Evolutionary conservation across 1,140 invertebrate genomes (phyloP).

Genomic region (Cydia strobilella): DNA sequence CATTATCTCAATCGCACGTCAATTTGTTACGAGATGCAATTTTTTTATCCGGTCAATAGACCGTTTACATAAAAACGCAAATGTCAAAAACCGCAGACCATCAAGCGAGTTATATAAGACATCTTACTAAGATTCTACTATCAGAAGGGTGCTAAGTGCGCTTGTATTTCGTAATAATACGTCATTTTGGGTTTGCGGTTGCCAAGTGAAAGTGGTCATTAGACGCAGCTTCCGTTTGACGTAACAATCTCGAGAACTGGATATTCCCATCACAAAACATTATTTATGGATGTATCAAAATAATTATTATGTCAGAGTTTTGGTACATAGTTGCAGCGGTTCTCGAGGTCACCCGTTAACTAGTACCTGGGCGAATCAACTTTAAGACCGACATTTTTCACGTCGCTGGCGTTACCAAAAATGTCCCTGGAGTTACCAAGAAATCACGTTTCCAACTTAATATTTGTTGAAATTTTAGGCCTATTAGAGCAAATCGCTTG

Average conservation of each 20-base stretch:
- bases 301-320: too few species aligned
- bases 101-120: conserved; percentile 11
- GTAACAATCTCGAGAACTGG: conserved; percentile 20
- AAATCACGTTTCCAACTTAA: too few species aligned
- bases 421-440: too few species aligned
- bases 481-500: too few species aligned
- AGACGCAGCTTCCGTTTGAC: conserved; percentile 25
- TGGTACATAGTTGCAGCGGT: too few species aligned
- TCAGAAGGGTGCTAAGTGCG: background rate
- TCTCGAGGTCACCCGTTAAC: too few species aligned
- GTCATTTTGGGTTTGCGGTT: conserved; percentile 18
- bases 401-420: too few species aligned
- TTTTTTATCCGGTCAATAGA: background rate
- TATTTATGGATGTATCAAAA: background rate
- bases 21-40: background rate
- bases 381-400: too few species aligned
- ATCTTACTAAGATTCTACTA: background rate
- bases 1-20: background rate
- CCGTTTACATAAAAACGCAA: conserved; percentile 1
- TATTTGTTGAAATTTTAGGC: too few species aligned
- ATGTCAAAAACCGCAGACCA: background rate
- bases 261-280: background rate
- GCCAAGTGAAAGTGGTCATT: conserved; percentile 10
- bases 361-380: too few species aligned
- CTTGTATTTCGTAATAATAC: background rate